These are phyloP conservation scores for Rhabdornis inornatus DNA, from an alignment of 2,113 vertebrate species.

Conservation along the genomic window DNA sequence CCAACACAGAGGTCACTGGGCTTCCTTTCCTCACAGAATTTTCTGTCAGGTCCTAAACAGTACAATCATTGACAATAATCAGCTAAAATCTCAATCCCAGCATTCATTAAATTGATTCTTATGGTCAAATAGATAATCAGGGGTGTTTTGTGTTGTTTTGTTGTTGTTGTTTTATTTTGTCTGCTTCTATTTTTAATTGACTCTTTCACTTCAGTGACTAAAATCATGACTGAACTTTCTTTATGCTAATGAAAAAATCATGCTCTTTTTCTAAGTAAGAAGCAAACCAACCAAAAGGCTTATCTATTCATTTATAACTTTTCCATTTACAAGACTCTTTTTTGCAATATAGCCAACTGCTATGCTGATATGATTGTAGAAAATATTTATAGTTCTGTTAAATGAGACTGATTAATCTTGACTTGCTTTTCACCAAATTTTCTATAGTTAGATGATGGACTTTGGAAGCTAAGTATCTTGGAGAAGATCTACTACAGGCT, in stretches of 20 bases:
- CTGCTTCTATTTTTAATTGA: slow-evolving; percentile 23
- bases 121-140: neutral
- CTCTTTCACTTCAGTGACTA: neutral
- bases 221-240: slow-evolving; percentile 31
- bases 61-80: neutral
- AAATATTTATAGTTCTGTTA: slow-evolving; percentile 63
- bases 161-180: neutral
- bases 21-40: neutral
- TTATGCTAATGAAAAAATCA: slow-evolving; percentile 64
- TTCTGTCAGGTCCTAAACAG: neutral
- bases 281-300: slow-evolving; percentile 43
- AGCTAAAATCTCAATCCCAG: neutral
- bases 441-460: slow-evolving; percentile 21
- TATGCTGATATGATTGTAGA: slow-evolving; percentile 29
- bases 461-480: neutral
- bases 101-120: neutral
- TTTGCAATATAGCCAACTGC: slow-evolving; percentile 37
- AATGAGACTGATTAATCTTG: slow-evolving; percentile 57
- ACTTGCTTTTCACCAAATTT: slow-evolving; percentile 45
- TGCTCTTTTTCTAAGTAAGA: slow-evolving; percentile 12
- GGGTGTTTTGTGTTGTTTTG: neutral
- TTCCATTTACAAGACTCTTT: slow-evolving; percentile 28
- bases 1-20: neutral
- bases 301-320: slow-evolving; percentile 66
- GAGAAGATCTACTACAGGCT: neutral